These are phyloP conservation scores for Chionodraco myersi DNA, from an alignment of 2,113 vertebrate species.

Conservation along the genomic window DNA sequence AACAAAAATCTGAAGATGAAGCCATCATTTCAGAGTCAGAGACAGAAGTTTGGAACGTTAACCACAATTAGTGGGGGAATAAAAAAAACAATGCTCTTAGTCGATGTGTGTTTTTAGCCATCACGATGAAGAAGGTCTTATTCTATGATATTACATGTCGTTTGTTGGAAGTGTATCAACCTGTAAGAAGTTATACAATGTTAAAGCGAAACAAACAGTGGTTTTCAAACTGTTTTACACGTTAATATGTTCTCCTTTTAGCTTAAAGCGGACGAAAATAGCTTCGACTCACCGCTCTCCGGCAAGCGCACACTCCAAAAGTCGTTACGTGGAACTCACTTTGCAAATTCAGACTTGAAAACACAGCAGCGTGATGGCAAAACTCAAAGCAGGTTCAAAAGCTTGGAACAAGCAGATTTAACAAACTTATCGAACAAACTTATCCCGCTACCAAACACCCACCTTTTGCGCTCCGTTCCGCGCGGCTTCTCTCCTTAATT, in stretches of 20 bases:
- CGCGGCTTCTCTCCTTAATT: slow-evolving; percentile 65
- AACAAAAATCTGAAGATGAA: slow-evolving; percentile 39
- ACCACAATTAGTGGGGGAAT: not conserved
- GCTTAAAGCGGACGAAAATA: not conserved
- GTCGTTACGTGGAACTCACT: slow-evolving; percentile 12
- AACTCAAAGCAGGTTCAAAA: not conserved
- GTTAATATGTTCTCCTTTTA: not conserved
- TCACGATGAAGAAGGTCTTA: slow-evolving; percentile 7
- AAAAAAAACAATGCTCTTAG: not conserved
- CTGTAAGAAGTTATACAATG: accelerated
- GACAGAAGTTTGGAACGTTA: not conserved
- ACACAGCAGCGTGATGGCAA: not conserved
- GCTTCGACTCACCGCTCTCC: slow-evolving; percentile 49
- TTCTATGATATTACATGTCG: not conserved
- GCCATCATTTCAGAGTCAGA: slow-evolving; percentile 22
- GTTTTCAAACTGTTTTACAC: not conserved
- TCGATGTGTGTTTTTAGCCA: not conserved
- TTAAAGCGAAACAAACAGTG: not conserved
- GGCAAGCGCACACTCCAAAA: slow-evolving; percentile 34
- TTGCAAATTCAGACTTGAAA: slow-evolving; percentile 5
- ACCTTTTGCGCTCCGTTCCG: slow-evolving; percentile 55
- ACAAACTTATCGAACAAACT: not conserved
- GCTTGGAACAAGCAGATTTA: not conserved
- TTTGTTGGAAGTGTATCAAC: not conserved
- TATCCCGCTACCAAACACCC: slow-evolving; percentile 18